Base-by-base conservation (phyloP, 2,888 invertebrate species). In the Blastobasis adustella region DNA sequence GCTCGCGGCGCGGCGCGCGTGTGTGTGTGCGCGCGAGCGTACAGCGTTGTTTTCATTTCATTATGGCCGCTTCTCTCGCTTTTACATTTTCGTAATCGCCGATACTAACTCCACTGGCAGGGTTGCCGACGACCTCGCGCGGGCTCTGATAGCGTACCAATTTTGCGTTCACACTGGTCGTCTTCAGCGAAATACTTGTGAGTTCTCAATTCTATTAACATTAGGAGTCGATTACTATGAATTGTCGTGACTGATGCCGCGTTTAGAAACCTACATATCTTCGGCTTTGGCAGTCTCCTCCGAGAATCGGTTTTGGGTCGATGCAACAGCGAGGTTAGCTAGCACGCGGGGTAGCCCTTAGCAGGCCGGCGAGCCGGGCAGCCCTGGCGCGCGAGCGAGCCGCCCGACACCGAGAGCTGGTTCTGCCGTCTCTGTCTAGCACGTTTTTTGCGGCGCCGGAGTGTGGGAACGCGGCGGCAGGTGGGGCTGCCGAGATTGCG, bases 381-480 rank as follows among this genome's bases (percentile, higher is more conserved):
- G 80, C 82, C 81, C 82, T 82, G 77, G 69, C 70, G 81, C 50
- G 74, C 53, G 74, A 82, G 76, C 54, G 74, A 63, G 85, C 82
- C 53, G 60, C 73, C 63, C 75, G 71, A 75, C 76, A 77, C 71
- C 58, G 58, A 57, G 61, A 60, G 66, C 65, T 57, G 58, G 57
- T 59, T 58, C 59, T 55, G 54, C 57, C 59, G 72, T 84, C 85
- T 76, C 79, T 68, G 66, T 84, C 83, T 67, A 67, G 63, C 79
- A 69, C 68, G 83, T 88, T 88, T 87, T 88, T 88, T 87, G 85
- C 87, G 84, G 85, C 86, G 86, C 82, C 79, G 82, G 87, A 88
- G 88, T 88, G 88, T 88, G 88, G 88, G 88, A 88, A 88, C 87
- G 76, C 74, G 65, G 76, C 80, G 83, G 88, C 88, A 88, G 88